Conservation (phyloP, 2,888 invertebrate species). For the Aphodius sticticus region DNA sequence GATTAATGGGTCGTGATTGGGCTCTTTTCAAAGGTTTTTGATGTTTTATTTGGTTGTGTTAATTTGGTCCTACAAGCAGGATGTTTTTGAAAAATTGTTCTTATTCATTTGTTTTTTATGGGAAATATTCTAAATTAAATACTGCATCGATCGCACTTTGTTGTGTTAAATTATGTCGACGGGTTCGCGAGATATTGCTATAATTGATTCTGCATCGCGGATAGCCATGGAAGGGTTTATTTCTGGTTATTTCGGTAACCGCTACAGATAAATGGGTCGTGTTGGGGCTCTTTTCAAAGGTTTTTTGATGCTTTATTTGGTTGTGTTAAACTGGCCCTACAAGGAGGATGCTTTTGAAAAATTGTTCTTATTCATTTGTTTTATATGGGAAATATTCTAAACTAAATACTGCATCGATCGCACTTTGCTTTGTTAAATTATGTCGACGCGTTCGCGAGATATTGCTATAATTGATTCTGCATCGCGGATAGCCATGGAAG, state of each 20-base stretch:
- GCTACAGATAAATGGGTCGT: not conserved
- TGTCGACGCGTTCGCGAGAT: not conserved
- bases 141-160: not conserved
- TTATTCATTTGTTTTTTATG: not conserved
- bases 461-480: not conserved
- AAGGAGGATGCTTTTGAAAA: not conserved
- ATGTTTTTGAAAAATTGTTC: not conserved
- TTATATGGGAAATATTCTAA: no score
- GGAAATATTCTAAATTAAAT: not conserved
- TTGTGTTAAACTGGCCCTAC: not conserved
- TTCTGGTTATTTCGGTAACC: not conserved
- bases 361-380: not conserved
- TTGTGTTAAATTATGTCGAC: not conserved
- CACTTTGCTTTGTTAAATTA: not conserved
- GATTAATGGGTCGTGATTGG: not conserved
- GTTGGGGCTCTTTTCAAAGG: not conserved
- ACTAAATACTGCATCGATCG: not conserved
- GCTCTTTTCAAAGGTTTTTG: not conserved
- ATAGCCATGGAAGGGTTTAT: not conserved
- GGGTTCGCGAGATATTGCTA: not conserved
- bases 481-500: conserved; percentile 4
- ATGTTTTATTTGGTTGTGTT: not conserved
- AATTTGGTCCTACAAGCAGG: not conserved
- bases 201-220: not conserved
- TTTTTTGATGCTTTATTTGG: not conserved